Evolutionary conservation across 2,888 invertebrate species (phyloP).

Genomic region (Deilephila elpenor): DNA sequence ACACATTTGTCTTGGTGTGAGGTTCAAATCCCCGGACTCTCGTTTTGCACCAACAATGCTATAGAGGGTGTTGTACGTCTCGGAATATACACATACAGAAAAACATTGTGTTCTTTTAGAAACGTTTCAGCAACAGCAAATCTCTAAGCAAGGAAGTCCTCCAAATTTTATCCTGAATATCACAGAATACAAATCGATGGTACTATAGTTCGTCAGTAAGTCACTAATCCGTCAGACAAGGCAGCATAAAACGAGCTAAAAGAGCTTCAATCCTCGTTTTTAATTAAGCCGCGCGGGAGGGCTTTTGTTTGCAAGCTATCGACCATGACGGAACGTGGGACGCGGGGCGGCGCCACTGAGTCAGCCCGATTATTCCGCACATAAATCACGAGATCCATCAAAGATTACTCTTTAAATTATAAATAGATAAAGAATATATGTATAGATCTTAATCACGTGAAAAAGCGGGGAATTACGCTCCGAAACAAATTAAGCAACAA

Average conservation of each 20-base stretch:
- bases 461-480: not conserved
- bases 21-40: too few species aligned
- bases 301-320: slow-evolving; percentile 12
- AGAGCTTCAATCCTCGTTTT: not conserved
- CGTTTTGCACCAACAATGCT: too few species aligned
- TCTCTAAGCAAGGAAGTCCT: not conserved
- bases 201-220: not conserved
- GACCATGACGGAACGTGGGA: not conserved
- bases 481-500: too few species aligned
- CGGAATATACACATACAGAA: too few species aligned
- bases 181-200: not conserved
- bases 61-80: too few species aligned
- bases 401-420: not conserved
- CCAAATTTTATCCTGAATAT: not conserved
- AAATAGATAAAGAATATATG: not conserved
- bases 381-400: not conserved
- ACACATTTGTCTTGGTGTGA: too few species aligned
- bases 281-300: slow-evolving; percentile 1
- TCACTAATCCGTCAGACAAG: not conserved
- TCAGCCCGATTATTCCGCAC: not conserved
- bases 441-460: not conserved
- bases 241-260: not conserved
- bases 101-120: too few species aligned
- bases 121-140: too few species aligned
- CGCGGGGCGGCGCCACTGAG: not conserved